Base-by-base conservation (phyloP, 2,113 vertebrate species). In the Phrynocephalus versicolor region DNA sequence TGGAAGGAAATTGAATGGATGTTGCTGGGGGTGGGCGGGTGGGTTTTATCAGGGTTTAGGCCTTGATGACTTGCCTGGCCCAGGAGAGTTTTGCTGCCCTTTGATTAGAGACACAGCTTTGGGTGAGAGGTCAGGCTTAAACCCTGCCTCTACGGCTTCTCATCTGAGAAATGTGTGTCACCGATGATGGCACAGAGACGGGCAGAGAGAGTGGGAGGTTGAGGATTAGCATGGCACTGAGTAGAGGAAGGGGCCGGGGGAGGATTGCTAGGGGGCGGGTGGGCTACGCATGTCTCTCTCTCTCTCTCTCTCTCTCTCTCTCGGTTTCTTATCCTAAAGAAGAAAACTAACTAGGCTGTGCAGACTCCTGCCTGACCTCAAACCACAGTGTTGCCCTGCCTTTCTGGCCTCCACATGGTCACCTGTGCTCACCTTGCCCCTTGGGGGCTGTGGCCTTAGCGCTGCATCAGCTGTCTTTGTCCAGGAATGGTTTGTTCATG, bases 1-100 rank as follows among this genome's bases (percentile, higher is more conserved):
- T 93, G 93, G 94, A 95, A 93, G 92, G 93, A 94, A 95, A 94
- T 94, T 88, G 93, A 92, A 89, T 93, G 93, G 93, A 94, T 84
- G 82, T 90, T 3, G 23, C n/a, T n/a, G 90, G 92, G 90, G 82
- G 0, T 82, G 91, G 90, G 82, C 89, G 92, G 90, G 79, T 0
- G 82, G 91, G 89, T 81, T 94, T 94, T 92, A 93, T 91, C 92
- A 88, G 92, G 94, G 92, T 89, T 89, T 85, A 87, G 92, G 91
- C 94, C 92, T 84, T 71, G 14, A 90, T 93, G 92, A 86, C 90
- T 91, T 91, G 92, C 93, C 90, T 4, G 72, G 87, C 79, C 90
- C 87, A 91, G 92, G 27, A 91, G 76, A 14, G 69, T 90, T 19
- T 90, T 79, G 85, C 89, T 92, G 7, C 86, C 91, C 92, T 67